A percentile compares a stretch with the other conserved stretches of the same genome.
Conservation (phyloP, 2,113 vertebrate species). For the Python bivittatus region DNA sequence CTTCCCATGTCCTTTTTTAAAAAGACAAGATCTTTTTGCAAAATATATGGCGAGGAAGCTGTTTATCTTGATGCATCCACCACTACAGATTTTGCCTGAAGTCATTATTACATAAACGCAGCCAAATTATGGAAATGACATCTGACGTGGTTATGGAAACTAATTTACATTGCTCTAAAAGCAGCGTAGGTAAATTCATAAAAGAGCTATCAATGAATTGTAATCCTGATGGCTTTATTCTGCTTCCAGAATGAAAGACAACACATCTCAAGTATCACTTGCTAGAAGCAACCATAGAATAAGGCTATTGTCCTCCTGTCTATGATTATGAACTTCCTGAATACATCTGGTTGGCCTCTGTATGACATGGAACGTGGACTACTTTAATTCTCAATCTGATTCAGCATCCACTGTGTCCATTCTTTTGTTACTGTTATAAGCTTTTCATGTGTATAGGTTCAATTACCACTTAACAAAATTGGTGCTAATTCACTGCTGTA, state of each 20-base stretch:
- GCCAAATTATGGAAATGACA: neutral
- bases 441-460: slow-evolving; percentile 14
- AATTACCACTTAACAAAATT: slow-evolving; percentile 21
- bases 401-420: rapidly evolving
- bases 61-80: neutral
- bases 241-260: neutral
- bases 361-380: neutral
- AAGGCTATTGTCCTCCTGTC: neutral
- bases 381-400: neutral
- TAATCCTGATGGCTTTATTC: neutral
- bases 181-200: neutral
- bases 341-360: neutral
- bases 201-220: rapidly evolving
- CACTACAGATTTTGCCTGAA: neutral
- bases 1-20: neutral
- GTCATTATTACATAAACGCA: neutral
- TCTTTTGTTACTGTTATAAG: neutral
- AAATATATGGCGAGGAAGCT: neutral
- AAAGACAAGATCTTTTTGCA: neutral
- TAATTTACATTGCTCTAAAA: neutral
- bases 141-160: neutral
- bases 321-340: neutral
- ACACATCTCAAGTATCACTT: neutral
- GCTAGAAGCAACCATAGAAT: neutral
- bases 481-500: slow-evolving; percentile 21